A percentile compares a stretch with the other conserved stretches of the same genome.
Evolutionary conservation across 2,113 vertebrate species (phyloP).

Genomic region (Sisor rabdophorus): DNA sequence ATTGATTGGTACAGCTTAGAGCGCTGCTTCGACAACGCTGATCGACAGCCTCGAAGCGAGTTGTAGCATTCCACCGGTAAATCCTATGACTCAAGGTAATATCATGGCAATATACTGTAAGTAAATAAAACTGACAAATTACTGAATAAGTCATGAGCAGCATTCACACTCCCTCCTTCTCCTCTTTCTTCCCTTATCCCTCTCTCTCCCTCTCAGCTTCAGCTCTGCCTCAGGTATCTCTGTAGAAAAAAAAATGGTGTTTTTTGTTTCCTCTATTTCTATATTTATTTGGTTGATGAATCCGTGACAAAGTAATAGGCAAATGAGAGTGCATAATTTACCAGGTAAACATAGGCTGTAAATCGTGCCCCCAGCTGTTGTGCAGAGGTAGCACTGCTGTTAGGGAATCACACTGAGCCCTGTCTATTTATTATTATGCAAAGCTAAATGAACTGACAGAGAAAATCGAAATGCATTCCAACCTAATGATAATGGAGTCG

Average conservation of each 20-base stretch:
- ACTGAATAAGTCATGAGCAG: constrained; percentile 48
- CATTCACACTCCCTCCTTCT: not conserved
- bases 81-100: constrained; percentile 42
- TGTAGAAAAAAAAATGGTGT: constrained; percentile 12
- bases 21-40: constrained; percentile 13
- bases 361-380: constrained; percentile 48
- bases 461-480: constrained; percentile 57
- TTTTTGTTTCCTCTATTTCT: constrained; percentile 24
- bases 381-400: constrained; percentile 39
- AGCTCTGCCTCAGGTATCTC: not conserved
- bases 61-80: constrained; percentile 24
- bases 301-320: constrained; percentile 38
- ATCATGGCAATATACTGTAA: constrained; percentile 38
- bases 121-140: constrained; percentile 48
- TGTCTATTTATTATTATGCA: constrained; percentile 54
- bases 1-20: constrained; percentile 38
- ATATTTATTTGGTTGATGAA: constrained; percentile 42
- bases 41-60: constrained; percentile 32
- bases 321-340: constrained; percentile 46
- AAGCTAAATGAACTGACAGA: constrained; percentile 55
- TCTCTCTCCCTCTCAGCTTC: constrained; percentile 14
- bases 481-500: constrained; percentile 56
- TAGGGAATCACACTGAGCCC: constrained; percentile 38
- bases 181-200: not conserved
- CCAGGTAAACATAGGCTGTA: constrained; percentile 47